Evolutionary conservation across 2,797 vertebrate species (phyloP), one percentile per base, ranked within the genome.

Genomic region (Eulemur rubriventer): DNA sequence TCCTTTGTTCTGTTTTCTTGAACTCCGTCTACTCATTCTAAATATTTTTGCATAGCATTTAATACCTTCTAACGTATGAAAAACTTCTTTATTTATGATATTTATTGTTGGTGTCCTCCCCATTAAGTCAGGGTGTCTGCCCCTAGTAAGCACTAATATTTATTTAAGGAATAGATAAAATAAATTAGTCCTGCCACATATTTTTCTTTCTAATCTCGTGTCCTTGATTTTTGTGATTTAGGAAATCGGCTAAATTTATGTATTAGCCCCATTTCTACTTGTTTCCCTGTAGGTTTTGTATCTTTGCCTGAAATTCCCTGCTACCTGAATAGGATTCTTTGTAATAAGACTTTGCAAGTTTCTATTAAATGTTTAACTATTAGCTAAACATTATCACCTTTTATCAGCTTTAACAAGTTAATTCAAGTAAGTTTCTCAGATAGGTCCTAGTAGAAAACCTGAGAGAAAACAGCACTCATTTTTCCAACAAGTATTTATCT

Each of bases 281-380:
- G 33, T 79, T 96, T 88, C 55, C 41, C 38, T 43, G 48, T 84
- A 65, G n/a, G 3, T 46, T 89, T 69, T 43, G 12, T 14, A 41
- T 18, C 26, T 94, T 95, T 85, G 61, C 63, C 89, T 93, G 50
- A 87, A 90, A 83, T 82, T 89, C 43, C 48, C 95, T 11, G 35
- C 2, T 33, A 30, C 18, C 12, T 55, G 24, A 81, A 92, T n/a
- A 84, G 69, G 28, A 75, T 72, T 96, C 28, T 94, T 96, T 67
- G 35, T 94, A 30, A 86, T 59, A 95, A 96, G 24, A 8, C 17
- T 92, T 70, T 75, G 35, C 26, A 82, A 75, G 28, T 95, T 43
- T 67, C n/a, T 91, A 11, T 91, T 91, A 92, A 95, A 94, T 90
- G 26, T 95, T 95, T 91, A 94, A 95, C 50, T 55, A 50, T 79